Percentiles rank a stretch among this genome's conserved stretches.
These are phyloP conservation scores for Heptranchias perlo DNA, from an alignment of 2,113 vertebrate genomes.

Conservation along the genomic window DNA sequence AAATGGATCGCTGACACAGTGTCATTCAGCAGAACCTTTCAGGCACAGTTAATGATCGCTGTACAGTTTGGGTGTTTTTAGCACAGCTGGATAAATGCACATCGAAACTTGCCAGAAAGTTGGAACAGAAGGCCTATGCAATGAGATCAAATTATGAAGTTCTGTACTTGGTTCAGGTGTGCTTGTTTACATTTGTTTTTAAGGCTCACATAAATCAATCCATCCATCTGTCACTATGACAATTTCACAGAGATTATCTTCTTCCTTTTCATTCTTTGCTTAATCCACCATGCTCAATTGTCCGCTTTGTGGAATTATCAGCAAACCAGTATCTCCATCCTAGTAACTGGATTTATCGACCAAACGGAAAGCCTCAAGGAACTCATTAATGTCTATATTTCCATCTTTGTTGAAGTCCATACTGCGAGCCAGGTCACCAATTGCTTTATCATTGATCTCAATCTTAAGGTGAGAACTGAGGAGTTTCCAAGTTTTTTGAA, in stretches of 20 bases:
- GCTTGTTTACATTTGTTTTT: background rate
- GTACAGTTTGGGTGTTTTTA: background rate
- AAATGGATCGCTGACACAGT: background rate
- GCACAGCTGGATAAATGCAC: background rate
- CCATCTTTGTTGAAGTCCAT: conserved; percentile 96
- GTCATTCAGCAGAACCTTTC: background rate
- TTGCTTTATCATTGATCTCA: conserved; percentile 67
- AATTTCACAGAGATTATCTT: background rate
- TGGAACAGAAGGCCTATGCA: background rate
- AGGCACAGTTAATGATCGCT: conserved; percentile 7
- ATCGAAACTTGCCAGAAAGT: conserved; percentile 7
- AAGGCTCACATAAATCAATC: background rate
- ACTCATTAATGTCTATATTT: conserved; percentile 90
- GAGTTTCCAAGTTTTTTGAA: conserved; percentile 82
- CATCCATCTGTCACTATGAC: background rate
- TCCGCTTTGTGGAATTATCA: background rate
- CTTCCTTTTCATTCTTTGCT: background rate
- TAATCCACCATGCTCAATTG: background rate
- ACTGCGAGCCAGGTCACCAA: conserved; percentile 73
- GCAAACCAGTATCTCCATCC: background rate
- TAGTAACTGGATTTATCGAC: conserved; percentile 59
- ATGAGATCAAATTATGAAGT: background rate
- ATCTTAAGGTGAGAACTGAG: conserved; percentile 79
- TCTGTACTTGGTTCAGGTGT: background rate
- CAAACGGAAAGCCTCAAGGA: conserved; percentile 88